These are phyloP conservation scores for Anguilla anguilla DNA, from an alignment of 2,797 vertebrate genomes.

Conservation along the genomic window DNA sequence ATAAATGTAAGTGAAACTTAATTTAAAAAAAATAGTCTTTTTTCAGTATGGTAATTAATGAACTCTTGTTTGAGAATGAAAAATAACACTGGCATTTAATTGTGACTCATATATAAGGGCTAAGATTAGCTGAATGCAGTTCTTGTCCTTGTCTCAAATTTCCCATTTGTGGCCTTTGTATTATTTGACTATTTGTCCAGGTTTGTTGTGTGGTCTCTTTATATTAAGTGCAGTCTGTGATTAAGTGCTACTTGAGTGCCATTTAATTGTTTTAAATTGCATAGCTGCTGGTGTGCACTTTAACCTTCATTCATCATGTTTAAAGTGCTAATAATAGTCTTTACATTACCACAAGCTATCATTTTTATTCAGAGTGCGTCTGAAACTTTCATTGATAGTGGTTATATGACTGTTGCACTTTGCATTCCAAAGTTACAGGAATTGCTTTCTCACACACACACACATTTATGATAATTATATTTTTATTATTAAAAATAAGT, in stretches of 20 bases:
- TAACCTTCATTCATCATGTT: background rate
- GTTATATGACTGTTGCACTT: background rate
- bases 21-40: background rate
- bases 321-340: background rate
- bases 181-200: background rate
- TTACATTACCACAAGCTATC: background rate
- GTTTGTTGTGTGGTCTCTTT: background rate
- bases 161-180: background rate
- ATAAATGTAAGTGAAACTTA: background rate
- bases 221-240: background rate
- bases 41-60: background rate
- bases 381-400: background rate
- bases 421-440: background rate
- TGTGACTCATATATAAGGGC: background rate
- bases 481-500: background rate
- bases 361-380: background rate
- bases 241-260: background rate
- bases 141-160: background rate
- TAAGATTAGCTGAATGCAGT: background rate
- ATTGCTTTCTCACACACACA: background rate
- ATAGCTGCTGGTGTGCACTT: background rate
- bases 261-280: constrained; percentile 1
- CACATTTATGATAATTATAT: background rate
- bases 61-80: background rate
- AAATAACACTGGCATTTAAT: background rate